A percentile compares a stretch with the other conserved stretches of the same genome.
phyloP scores from a whole-genome alignment of 1,140 invertebrate genomes.

The Laupala kohalensis region DNA sequence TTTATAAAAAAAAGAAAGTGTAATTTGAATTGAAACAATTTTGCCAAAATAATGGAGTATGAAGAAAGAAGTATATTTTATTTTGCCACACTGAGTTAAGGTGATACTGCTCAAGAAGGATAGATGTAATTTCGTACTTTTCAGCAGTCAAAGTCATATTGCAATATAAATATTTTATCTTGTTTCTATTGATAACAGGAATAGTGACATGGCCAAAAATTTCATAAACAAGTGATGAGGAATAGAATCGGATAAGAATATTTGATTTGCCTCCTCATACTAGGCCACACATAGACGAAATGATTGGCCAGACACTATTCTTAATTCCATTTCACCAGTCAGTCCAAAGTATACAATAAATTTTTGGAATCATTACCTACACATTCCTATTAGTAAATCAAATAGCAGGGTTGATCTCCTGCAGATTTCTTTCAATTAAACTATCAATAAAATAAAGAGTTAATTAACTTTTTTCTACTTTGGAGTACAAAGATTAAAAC shows the following conservation, averaged over 20 bases:
- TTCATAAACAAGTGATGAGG: neutral
- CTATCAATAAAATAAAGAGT: too few relatives aligned
- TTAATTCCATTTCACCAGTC: too few relatives aligned
- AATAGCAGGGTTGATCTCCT: too few relatives aligned
- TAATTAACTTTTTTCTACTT: too few relatives aligned
- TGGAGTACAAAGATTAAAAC: neutral
- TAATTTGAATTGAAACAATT: neutral
- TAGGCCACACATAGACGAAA: neutral
- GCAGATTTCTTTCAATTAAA: neutral
- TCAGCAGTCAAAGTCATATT: too few relatives aligned
- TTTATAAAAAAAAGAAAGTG: neutral
- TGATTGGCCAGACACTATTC: neutral
- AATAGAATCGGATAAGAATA: neutral
- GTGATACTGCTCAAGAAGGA: neutral
- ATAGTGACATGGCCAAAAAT: neutral
- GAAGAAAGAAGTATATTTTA: neutral
- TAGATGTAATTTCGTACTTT: neutral
- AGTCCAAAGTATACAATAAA: too few relatives aligned
- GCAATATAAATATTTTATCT: neutral
- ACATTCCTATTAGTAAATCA: too few relatives aligned
- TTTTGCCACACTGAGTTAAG: constrained; percentile 6
- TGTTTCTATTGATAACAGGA: neutral
- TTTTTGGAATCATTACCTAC: too few relatives aligned
- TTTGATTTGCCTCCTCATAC: neutral
- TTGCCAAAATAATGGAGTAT: neutral